Percentiles rank a stretch among this genome's conserved stretches.
Evolutionary conservation across 1,140 invertebrate genomes (phyloP).

Genomic region (Caerostris darwini): DNA sequence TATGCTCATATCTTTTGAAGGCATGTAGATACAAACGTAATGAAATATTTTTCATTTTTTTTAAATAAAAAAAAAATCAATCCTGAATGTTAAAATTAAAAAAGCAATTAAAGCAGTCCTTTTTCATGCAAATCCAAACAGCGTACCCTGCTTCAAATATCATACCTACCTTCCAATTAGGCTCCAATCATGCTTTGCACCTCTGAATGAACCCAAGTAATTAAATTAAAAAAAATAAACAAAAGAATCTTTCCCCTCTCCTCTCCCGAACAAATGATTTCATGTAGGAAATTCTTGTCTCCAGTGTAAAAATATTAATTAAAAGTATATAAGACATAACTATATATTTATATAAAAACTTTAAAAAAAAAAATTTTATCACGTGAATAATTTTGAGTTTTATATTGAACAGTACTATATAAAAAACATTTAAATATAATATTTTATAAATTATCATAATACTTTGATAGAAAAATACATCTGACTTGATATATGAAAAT

Average conservation of each 20-base stretch:
- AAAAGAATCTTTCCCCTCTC: not conserved
- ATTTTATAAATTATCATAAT: too few species aligned
- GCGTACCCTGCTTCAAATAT: not conserved
- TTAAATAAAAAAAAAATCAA: not conserved
- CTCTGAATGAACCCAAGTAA: not conserved
- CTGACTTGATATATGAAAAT: too few species aligned
- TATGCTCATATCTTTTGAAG: not conserved
- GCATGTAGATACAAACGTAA: not conserved
- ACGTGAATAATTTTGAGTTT: too few species aligned
- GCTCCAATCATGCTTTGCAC: slow-evolving; percentile 8
- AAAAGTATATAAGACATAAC: too few species aligned
- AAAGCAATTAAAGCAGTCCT: slow-evolving; percentile 31
- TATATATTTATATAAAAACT: too few species aligned
- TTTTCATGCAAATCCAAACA: not conserved
- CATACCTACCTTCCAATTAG: slow-evolving; percentile 4
- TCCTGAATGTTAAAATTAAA: not conserved
- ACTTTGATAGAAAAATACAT: too few species aligned
- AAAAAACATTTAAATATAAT: too few species aligned
- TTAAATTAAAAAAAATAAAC: slow-evolving; percentile 44
- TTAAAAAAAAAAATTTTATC: too few species aligned
- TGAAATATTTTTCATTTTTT: not conserved
- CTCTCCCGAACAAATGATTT: not conserved
- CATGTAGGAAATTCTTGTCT: slow-evolving; percentile 29
- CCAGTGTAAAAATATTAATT: slow-evolving; percentile 66
- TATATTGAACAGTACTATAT: too few species aligned